Conservation (phyloP, 2,888 invertebrate genomes). For the Drosophila macrospina region DNA sequence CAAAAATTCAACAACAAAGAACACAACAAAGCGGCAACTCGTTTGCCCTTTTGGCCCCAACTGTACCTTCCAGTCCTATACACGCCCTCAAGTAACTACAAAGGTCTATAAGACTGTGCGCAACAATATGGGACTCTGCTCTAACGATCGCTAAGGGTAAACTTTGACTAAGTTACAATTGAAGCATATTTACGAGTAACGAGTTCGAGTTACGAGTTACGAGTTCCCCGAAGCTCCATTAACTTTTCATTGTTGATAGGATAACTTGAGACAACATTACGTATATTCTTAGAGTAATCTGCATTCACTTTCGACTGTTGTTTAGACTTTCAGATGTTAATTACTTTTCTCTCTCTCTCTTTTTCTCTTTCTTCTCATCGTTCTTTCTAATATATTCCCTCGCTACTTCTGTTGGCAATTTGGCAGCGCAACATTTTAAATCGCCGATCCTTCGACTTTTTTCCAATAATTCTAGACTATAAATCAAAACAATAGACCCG, state of each 20-base stretch:
- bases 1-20: conserved; percentile 51
- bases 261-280: not conserved
- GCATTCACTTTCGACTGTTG: too few relatives aligned
- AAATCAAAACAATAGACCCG: conserved; percentile 58
- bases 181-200: not conserved
- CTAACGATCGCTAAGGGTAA: conserved; percentile 4
- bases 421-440: conserved; percentile 25
- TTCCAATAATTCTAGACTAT: conserved; percentile 56
- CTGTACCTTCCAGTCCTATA: conserved; percentile 22
- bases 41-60: conserved; percentile 22
- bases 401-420: not conserved
- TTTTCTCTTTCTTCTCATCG: not conserved
- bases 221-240: not conserved
- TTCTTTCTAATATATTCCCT: not conserved
- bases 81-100: not conserved
- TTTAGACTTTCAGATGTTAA: too few relatives aligned
- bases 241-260: not conserved
- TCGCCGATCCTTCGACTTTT: conserved; percentile 22
- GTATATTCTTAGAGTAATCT: not conserved
- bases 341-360: not conserved
- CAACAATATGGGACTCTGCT: conserved; percentile 4
- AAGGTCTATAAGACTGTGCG: conserved; percentile 2
- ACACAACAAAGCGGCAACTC: conserved; percentile 22
- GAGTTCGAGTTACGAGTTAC: too few relatives aligned
- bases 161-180: conserved; percentile 7